Conservation (phyloP, 2,888 invertebrate genomes). For the Dascillus cervinus region DNA sequence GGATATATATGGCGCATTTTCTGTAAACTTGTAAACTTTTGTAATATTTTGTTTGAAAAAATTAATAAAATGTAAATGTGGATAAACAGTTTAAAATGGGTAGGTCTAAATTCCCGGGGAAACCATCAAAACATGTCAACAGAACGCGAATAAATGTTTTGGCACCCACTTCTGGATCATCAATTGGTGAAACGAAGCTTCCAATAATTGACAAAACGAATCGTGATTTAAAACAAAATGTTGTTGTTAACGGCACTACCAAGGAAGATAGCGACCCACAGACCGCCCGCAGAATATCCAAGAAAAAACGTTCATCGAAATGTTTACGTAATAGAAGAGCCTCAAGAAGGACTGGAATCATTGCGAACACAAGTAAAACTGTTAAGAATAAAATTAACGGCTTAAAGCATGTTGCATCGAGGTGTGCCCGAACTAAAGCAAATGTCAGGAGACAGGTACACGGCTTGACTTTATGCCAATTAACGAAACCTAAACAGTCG, state of each 20-base stretch:
- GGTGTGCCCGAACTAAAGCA: slow-evolving; percentile 14
- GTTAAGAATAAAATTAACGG: too few relatives aligned
- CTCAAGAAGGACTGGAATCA: slow-evolving; percentile 6
- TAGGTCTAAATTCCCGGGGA: slow-evolving; percentile 80
- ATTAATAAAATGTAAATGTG: slow-evolving; percentile 6
- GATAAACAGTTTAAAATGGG: slow-evolving; percentile 47
- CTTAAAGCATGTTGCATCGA: slow-evolving; percentile 4
- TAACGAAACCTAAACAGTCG: slow-evolving; percentile 16
- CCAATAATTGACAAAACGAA: slow-evolving; percentile 35
- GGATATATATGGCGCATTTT: slow-evolving; percentile 1
- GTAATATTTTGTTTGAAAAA: too few relatives aligned
- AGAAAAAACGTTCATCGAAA: slow-evolving; percentile 10
- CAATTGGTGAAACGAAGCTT: slow-evolving; percentile 30
- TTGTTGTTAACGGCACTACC: too few relatives aligned
- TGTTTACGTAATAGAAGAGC: slow-evolving; percentile 7
- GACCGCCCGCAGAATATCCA: slow-evolving; percentile 4
- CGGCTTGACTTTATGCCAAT: slow-evolving; percentile 16
- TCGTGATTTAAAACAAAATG: slow-evolving; percentile 36
- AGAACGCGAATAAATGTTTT: slow-evolving; percentile 78
- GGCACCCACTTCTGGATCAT: slow-evolving; percentile 38
- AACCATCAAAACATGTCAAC: slow-evolving; percentile 80
- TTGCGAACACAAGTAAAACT: background rate
- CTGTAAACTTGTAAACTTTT: background rate
- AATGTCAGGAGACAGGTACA: slow-evolving; percentile 19
- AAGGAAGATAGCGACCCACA: slow-evolving; percentile 1